Conservation (phyloP, 2,113 vertebrate species). For the Euleptes europaea region DNA sequence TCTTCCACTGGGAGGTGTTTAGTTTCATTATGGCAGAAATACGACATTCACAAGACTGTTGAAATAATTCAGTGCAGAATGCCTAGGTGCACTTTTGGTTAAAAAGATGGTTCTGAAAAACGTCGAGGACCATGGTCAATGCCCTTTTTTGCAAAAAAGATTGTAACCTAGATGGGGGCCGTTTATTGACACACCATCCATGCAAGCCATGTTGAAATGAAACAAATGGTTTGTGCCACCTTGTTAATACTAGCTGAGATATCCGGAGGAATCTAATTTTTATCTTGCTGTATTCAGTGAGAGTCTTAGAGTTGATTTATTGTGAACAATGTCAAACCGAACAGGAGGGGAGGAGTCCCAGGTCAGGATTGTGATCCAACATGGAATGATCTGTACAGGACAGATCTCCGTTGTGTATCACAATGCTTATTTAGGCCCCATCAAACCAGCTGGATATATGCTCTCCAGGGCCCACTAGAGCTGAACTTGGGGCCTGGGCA, state of each 20-base stretch:
- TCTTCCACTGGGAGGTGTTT: background rate
- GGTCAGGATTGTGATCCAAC: conserved; percentile 42
- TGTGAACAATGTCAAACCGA: background rate
- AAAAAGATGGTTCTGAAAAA: background rate
- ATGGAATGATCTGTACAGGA: background rate
- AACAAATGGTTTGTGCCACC: background rate
- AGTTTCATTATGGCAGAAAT: background rate
- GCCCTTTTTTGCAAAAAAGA: background rate
- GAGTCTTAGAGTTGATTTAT: conserved; percentile 10
- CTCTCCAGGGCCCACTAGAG: background rate
- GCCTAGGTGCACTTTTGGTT: background rate
- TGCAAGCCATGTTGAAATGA: background rate
- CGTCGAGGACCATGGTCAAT: background rate
- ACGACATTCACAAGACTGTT: background rate
- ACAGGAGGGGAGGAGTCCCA: conserved; percentile 26
- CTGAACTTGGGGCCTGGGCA: background rate
- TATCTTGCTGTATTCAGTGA: conserved; percentile 23
- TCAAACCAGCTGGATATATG: background rate
- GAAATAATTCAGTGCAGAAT: background rate
- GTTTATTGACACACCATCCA: too few species aligned
- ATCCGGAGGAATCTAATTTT: background rate
- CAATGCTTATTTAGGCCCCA: background rate
- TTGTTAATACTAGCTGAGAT: background rate
- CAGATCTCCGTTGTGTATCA: background rate
- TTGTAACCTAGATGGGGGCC: too few species aligned